Percentiles rank a stretch among this genome's conserved stretches.
These are phyloP conservation scores for Entelurus aequoreus DNA, from an alignment of 2,113 vertebrate species.

Conservation along the genomic window DNA sequence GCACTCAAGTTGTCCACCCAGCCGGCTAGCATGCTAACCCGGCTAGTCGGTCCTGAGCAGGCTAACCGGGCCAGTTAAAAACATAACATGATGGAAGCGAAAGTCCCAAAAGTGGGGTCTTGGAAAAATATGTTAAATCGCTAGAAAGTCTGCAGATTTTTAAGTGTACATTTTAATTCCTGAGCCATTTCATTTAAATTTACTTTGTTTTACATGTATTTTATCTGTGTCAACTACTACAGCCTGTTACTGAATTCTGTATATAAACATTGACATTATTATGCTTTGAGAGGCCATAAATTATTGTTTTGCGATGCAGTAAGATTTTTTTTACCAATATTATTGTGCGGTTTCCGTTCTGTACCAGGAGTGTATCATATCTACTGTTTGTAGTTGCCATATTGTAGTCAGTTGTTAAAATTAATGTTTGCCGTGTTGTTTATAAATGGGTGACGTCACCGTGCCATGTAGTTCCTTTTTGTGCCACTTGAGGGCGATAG, in stretches of 20 bases:
- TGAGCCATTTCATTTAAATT: neutral
- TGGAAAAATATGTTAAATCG: neutral
- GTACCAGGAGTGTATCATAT: too few species aligned
- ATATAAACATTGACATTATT: too few species aligned
- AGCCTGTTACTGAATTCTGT: too few species aligned
- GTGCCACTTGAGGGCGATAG: constrained; percentile 44
- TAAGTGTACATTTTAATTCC: neutral
- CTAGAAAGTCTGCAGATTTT: too few species aligned
- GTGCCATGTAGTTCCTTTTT: constrained; percentile 23
- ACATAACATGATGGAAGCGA: neutral
- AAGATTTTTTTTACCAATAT: too few species aligned
- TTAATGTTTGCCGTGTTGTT: neutral
- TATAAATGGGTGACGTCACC: neutral
- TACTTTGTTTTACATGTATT: neutral
- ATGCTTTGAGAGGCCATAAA: too few species aligned
- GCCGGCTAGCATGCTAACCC: constrained; percentile 25
- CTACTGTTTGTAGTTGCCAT: too few species aligned
- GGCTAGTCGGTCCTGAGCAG: neutral
- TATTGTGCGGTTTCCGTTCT: too few species aligned
- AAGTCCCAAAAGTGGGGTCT: neutral
- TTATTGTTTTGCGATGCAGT: neutral
- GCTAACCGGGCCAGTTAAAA: neutral
- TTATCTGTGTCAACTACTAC: too few species aligned
- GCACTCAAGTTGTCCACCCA: constrained; percentile 9
- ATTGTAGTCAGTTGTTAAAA: neutral